Evolutionary conservation across 2,888 invertebrate genomes (phyloP).

Genomic region (Salticus scenicus): DNA sequence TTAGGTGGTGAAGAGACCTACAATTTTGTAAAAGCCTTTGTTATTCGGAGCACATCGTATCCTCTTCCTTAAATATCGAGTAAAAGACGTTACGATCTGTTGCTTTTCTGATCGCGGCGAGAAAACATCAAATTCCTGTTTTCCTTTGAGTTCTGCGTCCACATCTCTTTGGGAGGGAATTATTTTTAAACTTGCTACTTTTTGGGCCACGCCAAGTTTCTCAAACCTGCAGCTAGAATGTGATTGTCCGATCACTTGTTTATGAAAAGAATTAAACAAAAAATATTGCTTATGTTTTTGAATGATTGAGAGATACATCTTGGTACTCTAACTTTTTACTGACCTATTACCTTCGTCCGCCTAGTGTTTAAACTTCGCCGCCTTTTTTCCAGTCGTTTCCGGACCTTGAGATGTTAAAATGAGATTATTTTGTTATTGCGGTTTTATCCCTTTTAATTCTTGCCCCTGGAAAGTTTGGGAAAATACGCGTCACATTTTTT

Average conservation of each 20-base stretch:
- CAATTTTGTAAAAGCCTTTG: not conserved
- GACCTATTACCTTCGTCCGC: not conserved
- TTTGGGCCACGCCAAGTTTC: slow-evolving; percentile 18
- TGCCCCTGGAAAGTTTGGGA: too few relatives aligned
- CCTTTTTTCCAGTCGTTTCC: too few relatives aligned
- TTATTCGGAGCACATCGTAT: slow-evolving; percentile 58
- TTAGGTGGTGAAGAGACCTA: too few relatives aligned
- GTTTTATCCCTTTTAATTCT: too few relatives aligned
- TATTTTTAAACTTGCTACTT: slow-evolving; percentile 48
- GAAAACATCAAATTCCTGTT: slow-evolving; percentile 29
- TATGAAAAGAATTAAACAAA: too few relatives aligned
- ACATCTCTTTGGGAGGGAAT: slow-evolving; percentile 5
- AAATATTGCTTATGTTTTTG: not conserved
- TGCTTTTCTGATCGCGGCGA: slow-evolving; percentile 11
- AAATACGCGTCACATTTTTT: too few relatives aligned
- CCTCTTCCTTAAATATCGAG: slow-evolving; percentile 20
- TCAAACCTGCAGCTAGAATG: not conserved
- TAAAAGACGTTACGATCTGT: slow-evolving; percentile 20
- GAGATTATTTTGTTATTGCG: too few relatives aligned
- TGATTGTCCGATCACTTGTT: not conserved
- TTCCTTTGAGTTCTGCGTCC: slow-evolving; percentile 15
- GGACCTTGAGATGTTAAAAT: too few relatives aligned
- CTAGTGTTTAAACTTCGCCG: too few relatives aligned
- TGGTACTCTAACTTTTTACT: not conserved
- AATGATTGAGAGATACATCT: not conserved